phyloP scores from a whole-genome alignment of 2,797 vertebrate species.

The Astyanax mexicanus region DNA sequence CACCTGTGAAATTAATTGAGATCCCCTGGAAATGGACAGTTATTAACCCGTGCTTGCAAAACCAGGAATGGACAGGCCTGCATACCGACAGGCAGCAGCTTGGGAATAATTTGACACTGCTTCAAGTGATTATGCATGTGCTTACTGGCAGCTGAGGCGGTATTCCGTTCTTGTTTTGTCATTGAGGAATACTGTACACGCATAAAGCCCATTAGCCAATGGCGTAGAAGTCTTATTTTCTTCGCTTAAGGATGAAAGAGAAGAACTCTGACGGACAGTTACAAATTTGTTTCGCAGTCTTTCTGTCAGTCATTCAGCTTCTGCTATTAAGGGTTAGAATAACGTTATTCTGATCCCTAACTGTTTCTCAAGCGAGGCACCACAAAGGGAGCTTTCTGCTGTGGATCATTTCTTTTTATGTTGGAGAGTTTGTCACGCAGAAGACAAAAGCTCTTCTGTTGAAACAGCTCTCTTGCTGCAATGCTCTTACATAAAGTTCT shows the following conservation, averaged over 20 bases:
- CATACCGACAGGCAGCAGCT: slow-evolving; percentile 40
- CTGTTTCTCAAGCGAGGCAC: slow-evolving; percentile 39
- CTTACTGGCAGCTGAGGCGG: slow-evolving; percentile 5
- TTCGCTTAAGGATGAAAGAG: slow-evolving; percentile 4
- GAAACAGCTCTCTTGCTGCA: neutral
- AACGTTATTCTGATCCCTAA: slow-evolving; percentile 53
- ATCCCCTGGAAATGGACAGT: slow-evolving; percentile 60
- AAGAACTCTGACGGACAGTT: slow-evolving; percentile 14
- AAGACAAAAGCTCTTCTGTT: slow-evolving; percentile 32
- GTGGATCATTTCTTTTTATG: slow-evolving; percentile 26
- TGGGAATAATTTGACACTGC: slow-evolving; percentile 30
- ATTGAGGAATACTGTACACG: slow-evolving; percentile 18
- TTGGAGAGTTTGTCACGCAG: slow-evolving; percentile 2
- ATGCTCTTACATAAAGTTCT: neutral
- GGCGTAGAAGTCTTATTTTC: neutral
- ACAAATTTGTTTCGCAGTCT: slow-evolving; percentile 15
- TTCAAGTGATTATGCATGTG: slow-evolving; percentile 41
- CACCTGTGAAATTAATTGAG: slow-evolving; percentile 77
- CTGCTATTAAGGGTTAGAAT: slow-evolving; percentile 42
- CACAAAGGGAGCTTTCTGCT: slow-evolving; percentile 42
- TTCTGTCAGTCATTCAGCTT: slow-evolving; percentile 33
- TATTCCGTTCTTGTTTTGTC: slow-evolving; percentile 33
- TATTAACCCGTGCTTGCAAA: slow-evolving; percentile 63
- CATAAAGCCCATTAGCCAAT: slow-evolving; percentile 13
- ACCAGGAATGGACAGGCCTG: slow-evolving; percentile 12